Evolutionary conservation across 2,888 invertebrate species (phyloP).

Genomic region (Heliconius erato): DNA sequence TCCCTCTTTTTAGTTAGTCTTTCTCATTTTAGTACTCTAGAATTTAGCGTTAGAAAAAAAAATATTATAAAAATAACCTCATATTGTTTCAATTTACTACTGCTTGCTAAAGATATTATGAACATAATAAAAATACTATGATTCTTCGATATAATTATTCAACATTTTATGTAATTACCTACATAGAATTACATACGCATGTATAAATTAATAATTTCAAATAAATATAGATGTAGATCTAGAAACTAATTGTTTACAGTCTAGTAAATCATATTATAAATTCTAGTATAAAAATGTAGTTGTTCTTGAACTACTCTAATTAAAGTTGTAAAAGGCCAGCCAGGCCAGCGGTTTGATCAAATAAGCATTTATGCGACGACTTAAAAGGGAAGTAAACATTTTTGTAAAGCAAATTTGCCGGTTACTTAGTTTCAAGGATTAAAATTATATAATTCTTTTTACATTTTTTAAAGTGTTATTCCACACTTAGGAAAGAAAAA

Average conservation of each 20-base stretch:
- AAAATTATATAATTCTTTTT: background rate
- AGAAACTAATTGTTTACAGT: conserved; percentile 4
- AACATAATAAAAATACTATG: background rate
- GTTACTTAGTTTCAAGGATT: background rate
- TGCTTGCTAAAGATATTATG: too few species aligned
- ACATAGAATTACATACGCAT: too few species aligned
- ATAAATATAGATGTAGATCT: background rate
- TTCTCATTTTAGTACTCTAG: too few species aligned
- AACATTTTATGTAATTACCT: too few species aligned
- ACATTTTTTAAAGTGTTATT: too few species aligned
- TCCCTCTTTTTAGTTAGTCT: too few species aligned
- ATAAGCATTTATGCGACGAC: background rate
- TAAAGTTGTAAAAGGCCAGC: conserved; percentile 11
- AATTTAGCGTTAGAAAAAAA: too few species aligned
- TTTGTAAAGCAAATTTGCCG: background rate
- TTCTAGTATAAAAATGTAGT: conserved; percentile 9
- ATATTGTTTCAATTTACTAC: too few species aligned
- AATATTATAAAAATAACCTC: too few species aligned
- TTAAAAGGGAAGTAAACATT: background rate
- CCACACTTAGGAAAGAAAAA: too few species aligned
- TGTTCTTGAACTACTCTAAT: conserved; percentile 23
- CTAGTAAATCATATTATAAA: background rate
- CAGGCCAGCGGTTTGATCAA: background rate
- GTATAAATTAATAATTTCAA: background rate
- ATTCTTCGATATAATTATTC: background rate